Conservation (phyloP, 2,888 invertebrate species). For the Apotomis betuletana region DNA sequence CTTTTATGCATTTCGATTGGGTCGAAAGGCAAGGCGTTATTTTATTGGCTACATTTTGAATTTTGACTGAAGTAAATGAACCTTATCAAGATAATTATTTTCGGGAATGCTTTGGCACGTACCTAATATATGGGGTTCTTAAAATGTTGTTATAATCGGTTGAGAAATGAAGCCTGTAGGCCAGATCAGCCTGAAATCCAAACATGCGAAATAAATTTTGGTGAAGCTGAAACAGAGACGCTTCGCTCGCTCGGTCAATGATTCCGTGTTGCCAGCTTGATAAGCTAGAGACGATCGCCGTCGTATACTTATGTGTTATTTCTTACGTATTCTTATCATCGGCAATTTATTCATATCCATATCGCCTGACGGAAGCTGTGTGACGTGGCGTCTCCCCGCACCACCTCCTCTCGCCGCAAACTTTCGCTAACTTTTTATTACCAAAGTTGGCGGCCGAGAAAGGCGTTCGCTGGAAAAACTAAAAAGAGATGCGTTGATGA, state of each 20-base stretch:
- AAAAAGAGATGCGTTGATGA: slow-evolving; percentile 59
- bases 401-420: neutral
- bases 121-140: no score
- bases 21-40: no score
- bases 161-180: no score
- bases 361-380: neutral
- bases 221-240: no score
- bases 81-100: no score
- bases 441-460: slow-evolving; percentile 52
- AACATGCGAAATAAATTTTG: no score
- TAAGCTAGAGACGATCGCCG: neutral
- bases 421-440: slow-evolving; percentile 59
- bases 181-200: no score
- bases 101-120: no score
- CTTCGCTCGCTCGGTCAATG: neutral
- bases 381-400: slow-evolving; percentile 4
- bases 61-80: no score
- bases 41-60: no score
- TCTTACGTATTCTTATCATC: neutral
- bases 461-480: slow-evolving; percentile 50
- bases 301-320: neutral
- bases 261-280: neutral
- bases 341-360: neutral
- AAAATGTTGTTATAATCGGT: no score
- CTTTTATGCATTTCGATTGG: no score